phyloP scores from a whole-genome alignment of 2,113 vertebrate genomes.

The Heterocephalus glaber region DNA sequence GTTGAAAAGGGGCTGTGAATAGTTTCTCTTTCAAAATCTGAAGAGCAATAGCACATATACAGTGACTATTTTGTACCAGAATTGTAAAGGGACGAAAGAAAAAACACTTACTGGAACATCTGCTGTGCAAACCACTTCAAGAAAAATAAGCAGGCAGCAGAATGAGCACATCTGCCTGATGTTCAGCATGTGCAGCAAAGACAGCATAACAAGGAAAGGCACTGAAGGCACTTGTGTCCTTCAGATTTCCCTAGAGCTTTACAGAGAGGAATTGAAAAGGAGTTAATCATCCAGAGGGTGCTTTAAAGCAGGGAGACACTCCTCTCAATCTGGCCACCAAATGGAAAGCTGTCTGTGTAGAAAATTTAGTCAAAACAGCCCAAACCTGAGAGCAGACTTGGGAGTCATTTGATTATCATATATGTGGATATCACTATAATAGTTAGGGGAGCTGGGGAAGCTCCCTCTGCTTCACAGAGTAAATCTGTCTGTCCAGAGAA shows the following conservation, averaged over 20 bases:
- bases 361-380: neutral
- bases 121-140: constrained; percentile 64
- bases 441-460: no score
- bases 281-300: constrained; percentile 30
- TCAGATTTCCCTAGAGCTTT: constrained; percentile 48
- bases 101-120: constrained; percentile 67
- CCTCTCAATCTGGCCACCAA: constrained; percentile 59
- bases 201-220: neutral
- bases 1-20: neutral
- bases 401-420: neutral
- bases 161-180: constrained; percentile 30
- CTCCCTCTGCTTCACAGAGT: neutral
- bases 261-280: neutral
- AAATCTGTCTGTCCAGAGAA: neutral
- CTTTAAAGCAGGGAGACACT: constrained; percentile 19
- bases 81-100: constrained; percentile 47
- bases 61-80: constrained; percentile 11
- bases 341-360: neutral
- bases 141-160: constrained; percentile 66
- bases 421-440: neutral
- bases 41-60: constrained; percentile 26
- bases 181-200: neutral
- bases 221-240: neutral
- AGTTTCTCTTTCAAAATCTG: neutral
- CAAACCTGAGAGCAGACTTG: neutral